A percentile compares a stretch with the other conserved stretches of the same genome.
These are phyloP conservation scores for Bubo bubo DNA, from an alignment of 2,113 vertebrate genomes.

Conservation along the genomic window DNA sequence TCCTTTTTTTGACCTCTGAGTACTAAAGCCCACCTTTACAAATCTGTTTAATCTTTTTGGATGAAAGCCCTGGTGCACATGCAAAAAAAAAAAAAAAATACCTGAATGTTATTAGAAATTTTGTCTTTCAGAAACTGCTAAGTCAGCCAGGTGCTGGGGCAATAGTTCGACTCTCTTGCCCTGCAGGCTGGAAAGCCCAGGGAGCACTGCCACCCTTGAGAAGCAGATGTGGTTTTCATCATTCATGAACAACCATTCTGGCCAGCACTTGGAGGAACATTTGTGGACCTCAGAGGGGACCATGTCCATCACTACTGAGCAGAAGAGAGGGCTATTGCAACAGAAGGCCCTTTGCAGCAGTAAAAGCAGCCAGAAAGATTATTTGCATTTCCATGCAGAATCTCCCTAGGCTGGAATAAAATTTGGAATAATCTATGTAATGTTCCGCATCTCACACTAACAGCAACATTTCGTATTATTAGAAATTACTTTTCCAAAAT, in stretches of 20 bases:
- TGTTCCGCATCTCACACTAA: neutral
- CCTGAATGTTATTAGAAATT: neutral
- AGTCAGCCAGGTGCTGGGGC: neutral
- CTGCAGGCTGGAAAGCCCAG: neutral
- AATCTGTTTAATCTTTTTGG: neutral
- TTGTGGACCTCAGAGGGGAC: neutral
- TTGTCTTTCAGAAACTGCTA: neutral
- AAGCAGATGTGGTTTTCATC: neutral
- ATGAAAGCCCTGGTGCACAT: neutral
- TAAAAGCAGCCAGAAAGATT: neutral
- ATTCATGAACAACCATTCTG: neutral
- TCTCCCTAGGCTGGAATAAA: conserved; percentile 29
- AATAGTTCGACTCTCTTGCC: neutral
- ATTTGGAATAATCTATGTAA: neutral
- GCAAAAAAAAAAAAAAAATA: neutral
- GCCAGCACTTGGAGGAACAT: neutral
- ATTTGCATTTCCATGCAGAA: conserved; percentile 5
- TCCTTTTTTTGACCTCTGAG: neutral
- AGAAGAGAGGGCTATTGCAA: neutral
- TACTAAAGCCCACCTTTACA: neutral
- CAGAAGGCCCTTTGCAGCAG: neutral
- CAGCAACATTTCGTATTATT: neutral
- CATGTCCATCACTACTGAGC: neutral
- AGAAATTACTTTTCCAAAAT: conserved; percentile 18
- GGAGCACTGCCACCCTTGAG: neutral